Percentiles rank a stretch among this genome's conserved stretches.
phyloP scores from a whole-genome alignment of 2,797 vertebrate genomes.

The Sparidentex hasta region DNA sequence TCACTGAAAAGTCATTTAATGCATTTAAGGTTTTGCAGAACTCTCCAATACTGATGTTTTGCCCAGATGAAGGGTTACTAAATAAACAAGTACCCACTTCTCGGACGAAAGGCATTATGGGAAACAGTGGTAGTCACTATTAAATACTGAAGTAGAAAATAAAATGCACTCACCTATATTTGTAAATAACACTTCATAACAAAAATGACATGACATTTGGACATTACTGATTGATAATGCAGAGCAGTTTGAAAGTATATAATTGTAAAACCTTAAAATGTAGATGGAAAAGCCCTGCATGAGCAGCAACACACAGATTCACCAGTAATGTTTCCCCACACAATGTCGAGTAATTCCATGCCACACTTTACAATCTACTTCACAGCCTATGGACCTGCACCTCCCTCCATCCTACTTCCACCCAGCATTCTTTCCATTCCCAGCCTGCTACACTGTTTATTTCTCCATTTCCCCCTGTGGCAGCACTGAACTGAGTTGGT shows the following conservation, averaged over 20 bases:
- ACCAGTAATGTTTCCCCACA: constrained; percentile 28
- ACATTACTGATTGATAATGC: neutral
- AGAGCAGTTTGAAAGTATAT: neutral
- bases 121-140: neutral
- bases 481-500: constrained; percentile 19
- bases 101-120: neutral
- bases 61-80: neutral
- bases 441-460: constrained; percentile 43
- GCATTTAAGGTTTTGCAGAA: neutral
- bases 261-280: neutral
- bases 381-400: constrained; percentile 46
- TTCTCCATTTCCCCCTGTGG: constrained; percentile 36
- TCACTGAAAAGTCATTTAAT: neutral
- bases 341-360: constrained; percentile 21
- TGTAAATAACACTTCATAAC: neutral
- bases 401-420: constrained; percentile 22
- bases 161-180: too few species aligned
- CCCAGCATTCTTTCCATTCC: constrained; percentile 25
- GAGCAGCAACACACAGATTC: constrained; percentile 10
- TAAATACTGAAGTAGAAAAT: neutral
- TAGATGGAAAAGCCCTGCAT: constrained; percentile 29
- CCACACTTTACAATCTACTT: constrained; percentile 17
- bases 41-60: neutral
- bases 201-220: neutral
- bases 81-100: neutral